phyloP scores from a whole-genome alignment of 2,797 vertebrate species.

The Graptemys geographica region DNA sequence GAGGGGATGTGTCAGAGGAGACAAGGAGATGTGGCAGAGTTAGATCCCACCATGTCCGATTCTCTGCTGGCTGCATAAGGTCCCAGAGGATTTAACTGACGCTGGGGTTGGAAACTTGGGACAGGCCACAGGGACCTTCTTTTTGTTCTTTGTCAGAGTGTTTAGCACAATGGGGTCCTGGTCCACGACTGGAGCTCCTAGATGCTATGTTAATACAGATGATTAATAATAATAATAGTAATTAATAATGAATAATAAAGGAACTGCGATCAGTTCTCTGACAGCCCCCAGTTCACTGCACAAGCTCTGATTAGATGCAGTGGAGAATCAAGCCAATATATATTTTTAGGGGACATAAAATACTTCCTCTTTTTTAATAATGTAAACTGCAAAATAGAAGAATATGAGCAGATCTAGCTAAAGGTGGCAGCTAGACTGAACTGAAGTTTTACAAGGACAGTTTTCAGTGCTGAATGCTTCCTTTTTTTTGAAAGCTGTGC shows the following conservation, averaged over 20 bases:
- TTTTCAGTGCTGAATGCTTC: rapidly evolving
- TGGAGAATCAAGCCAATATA: rapidly evolving
- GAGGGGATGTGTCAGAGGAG: background rate
- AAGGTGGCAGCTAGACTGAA: background rate
- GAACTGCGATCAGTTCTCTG: background rate
- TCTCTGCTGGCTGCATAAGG: background rate
- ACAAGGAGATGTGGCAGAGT: background rate
- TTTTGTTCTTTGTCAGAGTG: too few relatives aligned
- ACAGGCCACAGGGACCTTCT: too few relatives aligned
- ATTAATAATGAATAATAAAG: background rate
- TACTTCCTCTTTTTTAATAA: rapidly evolving
- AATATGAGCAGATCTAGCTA: background rate
- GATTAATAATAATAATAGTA: background rate
- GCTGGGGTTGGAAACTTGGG: background rate
- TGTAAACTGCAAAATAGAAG: background rate
- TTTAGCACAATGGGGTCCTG: too few relatives aligned
- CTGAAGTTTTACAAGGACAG: background rate
- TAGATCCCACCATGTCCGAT: background rate
- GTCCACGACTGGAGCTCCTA: too few relatives aligned
- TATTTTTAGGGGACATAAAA: background rate
- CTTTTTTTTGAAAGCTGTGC: background rate
- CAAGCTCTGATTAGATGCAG: rapidly evolving
- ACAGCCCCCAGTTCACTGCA: rapidly evolving
- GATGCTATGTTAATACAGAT: too few relatives aligned
- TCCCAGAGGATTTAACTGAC: background rate